Evolutionary conservation across 2,113 vertebrate species (phyloP), one percentile per base, ranked within the genome.

Genomic region (Hippocampus guttulatus): DNA sequence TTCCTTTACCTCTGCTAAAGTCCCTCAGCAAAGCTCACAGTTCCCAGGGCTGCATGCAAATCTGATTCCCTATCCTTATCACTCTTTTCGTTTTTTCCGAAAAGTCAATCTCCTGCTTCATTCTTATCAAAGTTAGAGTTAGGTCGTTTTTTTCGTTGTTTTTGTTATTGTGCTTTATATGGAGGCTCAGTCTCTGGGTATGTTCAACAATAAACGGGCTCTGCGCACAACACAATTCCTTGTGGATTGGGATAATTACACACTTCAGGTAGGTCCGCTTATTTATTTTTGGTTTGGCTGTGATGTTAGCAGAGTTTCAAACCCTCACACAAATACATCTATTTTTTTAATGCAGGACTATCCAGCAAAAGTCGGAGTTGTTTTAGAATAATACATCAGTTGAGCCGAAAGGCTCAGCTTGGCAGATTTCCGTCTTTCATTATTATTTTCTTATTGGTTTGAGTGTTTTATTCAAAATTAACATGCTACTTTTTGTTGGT

Each of bases 11-110:
- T 85, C 82, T 78, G 81, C 71, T 68, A 84, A 67, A 74, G 77
- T 77, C 78, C 67, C 55, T 74, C 79, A 69, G 81, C 70, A 77
- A 85, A 86, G 64, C 82, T 84, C 87, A 85, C 87, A 78, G 85
- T 86, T 88, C 85, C 80, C 86, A 84, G 76, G 73, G 76, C 77
- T 73, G 84, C 88, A 79, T 86, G 81, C 79, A 84, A 78, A 85
- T 86, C 75, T 80, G 78, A 78, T 84, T 85, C 66, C 69, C 70
- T 72, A 70, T 65, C 7, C 52, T 75, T 79, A 71, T 47, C 20
- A 73, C 41, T 57, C 69, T 30, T 64, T 77, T 81, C 71, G 67
- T 75, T 70, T 30, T 54, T 77, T 79, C 60, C 41, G 78, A 84
- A 87, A 85, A 85, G 72, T 88, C 87, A 78, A 85, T 87, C 6